These are phyloP conservation scores for Parauchenoglanis punctatus DNA, from an alignment of 2,797 vertebrate species.

Conservation along the genomic window DNA sequence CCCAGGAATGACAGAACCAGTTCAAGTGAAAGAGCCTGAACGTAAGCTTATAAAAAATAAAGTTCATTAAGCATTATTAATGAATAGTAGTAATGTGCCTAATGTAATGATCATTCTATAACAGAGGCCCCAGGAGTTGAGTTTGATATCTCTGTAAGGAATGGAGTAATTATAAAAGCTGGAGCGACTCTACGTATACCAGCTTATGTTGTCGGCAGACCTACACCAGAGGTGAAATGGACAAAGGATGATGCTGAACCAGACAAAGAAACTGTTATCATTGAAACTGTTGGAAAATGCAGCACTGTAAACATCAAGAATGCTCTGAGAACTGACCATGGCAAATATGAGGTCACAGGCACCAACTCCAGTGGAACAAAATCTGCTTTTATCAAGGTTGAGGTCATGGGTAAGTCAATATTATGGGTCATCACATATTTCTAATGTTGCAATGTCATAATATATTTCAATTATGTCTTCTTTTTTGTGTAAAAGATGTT, in stretches of 20 bases:
- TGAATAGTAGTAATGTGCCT: background rate
- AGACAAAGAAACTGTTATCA: constrained; percentile 84
- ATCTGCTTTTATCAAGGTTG: constrained; percentile 86
- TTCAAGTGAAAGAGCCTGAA: constrained; percentile 91
- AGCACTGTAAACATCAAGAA: constrained; percentile 86
- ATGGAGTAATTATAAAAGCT: constrained; percentile 89
- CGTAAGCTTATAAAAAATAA: constrained; percentile 70
- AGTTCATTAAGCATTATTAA: constrained; percentile 1
- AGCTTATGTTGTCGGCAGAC: constrained; percentile 88
- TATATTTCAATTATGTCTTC: constrained; percentile 30
- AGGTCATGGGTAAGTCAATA: constrained; percentile 88
- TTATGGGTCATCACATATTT: background rate
- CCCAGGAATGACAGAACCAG: constrained; percentile 88
- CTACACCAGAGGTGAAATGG: constrained; percentile 88
- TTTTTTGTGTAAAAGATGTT: constrained; percentile 79
- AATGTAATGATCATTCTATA: constrained; percentile 42
- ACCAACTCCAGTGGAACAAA: constrained; percentile 91
- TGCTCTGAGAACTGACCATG: constrained; percentile 86
- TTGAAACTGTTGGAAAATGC: constrained; percentile 86
- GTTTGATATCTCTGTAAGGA: constrained; percentile 86
- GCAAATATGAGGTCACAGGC: constrained; percentile 89
- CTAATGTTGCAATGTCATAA: background rate
- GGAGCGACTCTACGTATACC: constrained; percentile 88
- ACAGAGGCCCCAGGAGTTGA: constrained; percentile 88
- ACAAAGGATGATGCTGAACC: constrained; percentile 84